A percentile compares a stretch with the other conserved stretches of the same genome.
phyloP scores from a whole-genome alignment of 2,888 invertebrate species.

The Drosophila neotestacea region DNA sequence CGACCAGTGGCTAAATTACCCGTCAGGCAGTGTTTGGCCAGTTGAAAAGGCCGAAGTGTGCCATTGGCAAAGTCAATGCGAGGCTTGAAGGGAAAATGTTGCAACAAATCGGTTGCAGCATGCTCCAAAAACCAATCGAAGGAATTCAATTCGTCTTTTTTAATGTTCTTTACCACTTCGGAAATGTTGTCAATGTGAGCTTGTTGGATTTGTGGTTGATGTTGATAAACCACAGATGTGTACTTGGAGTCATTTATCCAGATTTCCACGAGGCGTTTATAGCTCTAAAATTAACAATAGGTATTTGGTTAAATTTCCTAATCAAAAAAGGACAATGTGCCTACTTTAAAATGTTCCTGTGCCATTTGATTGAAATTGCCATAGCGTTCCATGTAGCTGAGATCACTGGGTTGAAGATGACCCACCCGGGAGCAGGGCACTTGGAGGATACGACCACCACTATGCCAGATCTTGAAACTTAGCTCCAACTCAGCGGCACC shows the following conservation, averaged over 20 bases:
- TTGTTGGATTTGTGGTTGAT: conserved; percentile 91
- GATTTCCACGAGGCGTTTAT: conserved; percentile 95
- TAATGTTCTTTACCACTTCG: conserved; percentile 24
- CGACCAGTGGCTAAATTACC: conserved; percentile 49
- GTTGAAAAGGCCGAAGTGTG: conserved; percentile 88
- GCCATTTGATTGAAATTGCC: conserved; percentile 91
- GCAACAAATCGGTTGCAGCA: conserved; percentile 94
- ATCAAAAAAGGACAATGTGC: neutral
- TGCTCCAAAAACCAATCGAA: conserved; percentile 97
- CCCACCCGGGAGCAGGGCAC: conserved; percentile 97
- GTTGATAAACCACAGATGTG: conserved; percentile 91
- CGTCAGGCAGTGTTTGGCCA: conserved; percentile 87
- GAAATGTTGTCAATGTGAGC: conserved; percentile 85
- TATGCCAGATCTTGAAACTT: conserved; percentile 98
- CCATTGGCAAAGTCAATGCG: conserved; percentile 92
- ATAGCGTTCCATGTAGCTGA: conserved; percentile 95
- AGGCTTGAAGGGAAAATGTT: conserved; percentile 94
- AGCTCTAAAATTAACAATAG: conserved; percentile 87
- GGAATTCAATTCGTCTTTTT: conserved; percentile 86
- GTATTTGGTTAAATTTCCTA: neutral
- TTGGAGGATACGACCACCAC: conserved; percentile 95
- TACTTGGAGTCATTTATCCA: conserved; percentile 97
- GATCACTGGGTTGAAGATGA: conserved; percentile 94
- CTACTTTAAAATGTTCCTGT: conserved; percentile 23
- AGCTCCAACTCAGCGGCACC: conserved; percentile 98